Base-by-base conservation (phyloP, 2,113 vertebrate genomes). In the Elachura formosa region DNA sequence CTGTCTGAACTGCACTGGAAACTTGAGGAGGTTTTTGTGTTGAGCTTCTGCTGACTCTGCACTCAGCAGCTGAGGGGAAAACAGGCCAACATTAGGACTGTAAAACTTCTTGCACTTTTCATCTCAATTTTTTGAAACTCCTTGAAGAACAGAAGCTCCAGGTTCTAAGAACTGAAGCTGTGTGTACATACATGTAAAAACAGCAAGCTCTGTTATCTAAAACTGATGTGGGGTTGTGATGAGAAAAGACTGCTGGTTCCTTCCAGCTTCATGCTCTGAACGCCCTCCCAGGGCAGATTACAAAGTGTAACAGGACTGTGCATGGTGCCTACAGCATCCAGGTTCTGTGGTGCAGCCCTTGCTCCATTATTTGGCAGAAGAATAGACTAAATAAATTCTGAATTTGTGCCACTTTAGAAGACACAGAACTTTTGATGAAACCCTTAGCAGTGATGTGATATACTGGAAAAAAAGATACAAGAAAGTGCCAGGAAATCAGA, bases 51-150 rank as follows among this genome's bases (percentile, higher is more conserved):
- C 34, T n/a, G 62, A 49, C 79, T 59, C 62, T 72, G 68, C 49
- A 51, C n/a, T n/a, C 48, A 54, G 84, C 80, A 66, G 83, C 98
- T 98, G 90, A 75, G 15, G 31, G 92, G 26, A 86, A 64, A 92
- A 94, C 33, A 91, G 62, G 58, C 16, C 84, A 83, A 14, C 2
- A 23, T 54, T 0, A 72, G 51, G 31, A 61, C 10, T 72, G 24
- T 24, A 74, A 77, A 7, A 46, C 8, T 62, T 83, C 24, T 24
- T 56, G 31, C 11, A n/a, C 8, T 58, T 86, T 31, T 33, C 6
- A 26, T 28, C 46, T 36, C 34, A 84, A 41, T 15, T 19, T 73
- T 55, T 22, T 69, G 17, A 49, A 89, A 63, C 5, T 45, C 55
- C n/a, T 33, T 31, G 52, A 75, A 72, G 29, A 87, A 63, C 2